Evolutionary conservation across 2,888 invertebrate species (phyloP).

Genomic region (Bombyx huttoni): DNA sequence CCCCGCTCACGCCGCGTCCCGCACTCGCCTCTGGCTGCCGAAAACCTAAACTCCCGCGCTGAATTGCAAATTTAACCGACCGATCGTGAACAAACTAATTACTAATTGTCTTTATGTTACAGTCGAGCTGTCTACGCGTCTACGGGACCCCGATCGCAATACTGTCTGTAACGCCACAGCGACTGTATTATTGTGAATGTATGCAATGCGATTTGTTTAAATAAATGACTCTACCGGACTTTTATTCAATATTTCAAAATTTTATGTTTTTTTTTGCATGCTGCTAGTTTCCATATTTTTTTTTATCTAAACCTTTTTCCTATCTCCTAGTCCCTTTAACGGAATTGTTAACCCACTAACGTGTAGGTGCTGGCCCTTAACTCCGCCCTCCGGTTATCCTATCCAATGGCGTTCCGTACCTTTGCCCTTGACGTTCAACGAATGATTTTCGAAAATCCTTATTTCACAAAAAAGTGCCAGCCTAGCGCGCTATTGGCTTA

Average conservation of each 20-base stretch:
- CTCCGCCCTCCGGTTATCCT: slow-evolving; percentile 27
- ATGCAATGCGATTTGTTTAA: slow-evolving; percentile 10
- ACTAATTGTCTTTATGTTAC: slow-evolving; percentile 33
- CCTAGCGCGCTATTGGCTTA: not conserved
- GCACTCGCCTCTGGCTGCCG: slow-evolving; percentile 10
- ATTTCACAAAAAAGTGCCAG: not conserved
- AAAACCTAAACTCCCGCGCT: slow-evolving; percentile 18
- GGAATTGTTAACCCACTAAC: slow-evolving; percentile 1
- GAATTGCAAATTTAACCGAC: slow-evolving; percentile 31
- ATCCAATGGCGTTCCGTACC: slow-evolving; percentile 30
- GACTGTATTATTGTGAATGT: not conserved
- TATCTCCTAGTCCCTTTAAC: not conserved
- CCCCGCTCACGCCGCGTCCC: slow-evolving; percentile 19
- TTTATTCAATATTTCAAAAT: not conserved
- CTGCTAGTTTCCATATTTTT: not conserved
- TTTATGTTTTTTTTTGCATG: not conserved
- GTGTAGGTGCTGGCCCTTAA: slow-evolving; percentile 9
- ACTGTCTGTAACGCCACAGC: not conserved
- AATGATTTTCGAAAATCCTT: slow-evolving; percentile 18
- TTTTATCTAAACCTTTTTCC: not conserved
- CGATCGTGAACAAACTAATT: slow-evolving; percentile 27
- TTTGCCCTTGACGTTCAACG: slow-evolving; percentile 21
- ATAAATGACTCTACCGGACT: not conserved
- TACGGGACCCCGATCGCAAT: slow-evolving; percentile 1
- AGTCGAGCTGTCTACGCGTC: slow-evolving; percentile 17